Percentiles rank a stretch among this genome's conserved stretches.
phyloP scores from a whole-genome alignment of 2,797 vertebrate genomes.

The Peromyscus attwateri region DNA sequence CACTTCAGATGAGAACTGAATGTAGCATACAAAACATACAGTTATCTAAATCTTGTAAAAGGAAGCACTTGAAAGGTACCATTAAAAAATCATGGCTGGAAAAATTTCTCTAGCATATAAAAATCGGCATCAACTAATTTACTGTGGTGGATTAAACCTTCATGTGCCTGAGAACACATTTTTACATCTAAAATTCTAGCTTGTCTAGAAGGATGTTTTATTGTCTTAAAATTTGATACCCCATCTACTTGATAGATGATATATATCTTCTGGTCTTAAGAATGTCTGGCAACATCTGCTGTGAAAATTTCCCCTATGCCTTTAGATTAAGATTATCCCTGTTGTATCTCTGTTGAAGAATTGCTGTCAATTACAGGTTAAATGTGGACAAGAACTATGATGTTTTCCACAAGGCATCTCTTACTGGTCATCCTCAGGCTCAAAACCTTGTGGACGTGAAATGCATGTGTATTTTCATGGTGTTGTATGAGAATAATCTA shows the following conservation, averaged over 20 bases:
- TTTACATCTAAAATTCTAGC: neutral
- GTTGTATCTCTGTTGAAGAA: neutral
- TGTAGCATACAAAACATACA: neutral
- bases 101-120: constrained; percentile 14
- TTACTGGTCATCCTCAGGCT: neutral
- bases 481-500: neutral
- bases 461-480: neutral
- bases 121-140: neutral
- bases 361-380: neutral
- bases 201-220: neutral
- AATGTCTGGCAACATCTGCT: neutral
- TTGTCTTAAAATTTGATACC: constrained; percentile 26
- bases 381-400: neutral
- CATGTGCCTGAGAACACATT: neutral
- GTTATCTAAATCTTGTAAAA: neutral
- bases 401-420: neutral
- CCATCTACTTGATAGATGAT: neutral
- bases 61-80: neutral
- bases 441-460: neutral
- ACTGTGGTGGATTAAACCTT: neutral
- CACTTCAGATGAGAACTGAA: neutral
- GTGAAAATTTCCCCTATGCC: neutral
- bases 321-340: neutral
- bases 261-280: neutral
- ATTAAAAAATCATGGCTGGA: neutral